These are phyloP conservation scores for Palythoa heliodiscus DNA, from an alignment of 92 coral and sea anemone species.

Conservation along the genomic window DNA sequence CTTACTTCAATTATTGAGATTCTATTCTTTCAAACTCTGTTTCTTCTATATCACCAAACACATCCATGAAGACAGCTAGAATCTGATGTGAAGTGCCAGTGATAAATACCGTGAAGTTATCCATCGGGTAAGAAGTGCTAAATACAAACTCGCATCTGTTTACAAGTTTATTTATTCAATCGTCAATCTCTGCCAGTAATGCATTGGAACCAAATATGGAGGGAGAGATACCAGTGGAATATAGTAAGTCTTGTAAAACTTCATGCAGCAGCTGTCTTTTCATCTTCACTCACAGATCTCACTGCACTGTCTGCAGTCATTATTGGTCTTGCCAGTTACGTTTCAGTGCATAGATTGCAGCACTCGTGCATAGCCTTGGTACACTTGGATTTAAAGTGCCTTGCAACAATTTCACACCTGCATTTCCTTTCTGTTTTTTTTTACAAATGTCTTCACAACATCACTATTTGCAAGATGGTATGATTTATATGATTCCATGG, in stretches of 20 bases:
- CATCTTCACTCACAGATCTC: conserved; percentile 9
- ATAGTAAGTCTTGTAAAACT: conserved; percentile 38
- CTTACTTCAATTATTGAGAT: too few relatives aligned
- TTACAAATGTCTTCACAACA: conserved; percentile 53
- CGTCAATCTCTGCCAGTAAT: conserved; percentile 36
- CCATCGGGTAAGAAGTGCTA: conserved; percentile 48
- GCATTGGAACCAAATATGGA: conserved; percentile 3
- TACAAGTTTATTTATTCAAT: conserved; percentile 47
- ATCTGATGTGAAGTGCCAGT: conserved; percentile 53
- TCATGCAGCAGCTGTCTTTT: conserved; percentile 49
- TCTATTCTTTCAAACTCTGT: too few relatives aligned
- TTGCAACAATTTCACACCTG: conserved; percentile 36
- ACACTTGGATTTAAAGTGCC: conserved; percentile 40
- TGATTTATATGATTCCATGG: conserved; percentile 34
- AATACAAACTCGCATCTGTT: conserved; percentile 46
- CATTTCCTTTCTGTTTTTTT: conserved; percentile 49
- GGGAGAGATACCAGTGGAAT: conserved; percentile 18
- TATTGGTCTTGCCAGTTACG: conserved; percentile 24
- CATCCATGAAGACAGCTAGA: conserved; percentile 46
- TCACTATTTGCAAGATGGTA: conserved; percentile 61
- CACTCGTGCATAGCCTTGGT: conserved; percentile 26
- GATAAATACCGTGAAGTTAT: conserved; percentile 56
- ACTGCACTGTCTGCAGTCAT: background rate
- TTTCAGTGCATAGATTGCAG: conserved; percentile 38
- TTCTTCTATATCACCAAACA: conserved; percentile 48